A percentile compares a stretch with the other conserved stretches of the same genome.
Conservation (phyloP, 2,113 vertebrate species). For the Morone saxatilis region DNA sequence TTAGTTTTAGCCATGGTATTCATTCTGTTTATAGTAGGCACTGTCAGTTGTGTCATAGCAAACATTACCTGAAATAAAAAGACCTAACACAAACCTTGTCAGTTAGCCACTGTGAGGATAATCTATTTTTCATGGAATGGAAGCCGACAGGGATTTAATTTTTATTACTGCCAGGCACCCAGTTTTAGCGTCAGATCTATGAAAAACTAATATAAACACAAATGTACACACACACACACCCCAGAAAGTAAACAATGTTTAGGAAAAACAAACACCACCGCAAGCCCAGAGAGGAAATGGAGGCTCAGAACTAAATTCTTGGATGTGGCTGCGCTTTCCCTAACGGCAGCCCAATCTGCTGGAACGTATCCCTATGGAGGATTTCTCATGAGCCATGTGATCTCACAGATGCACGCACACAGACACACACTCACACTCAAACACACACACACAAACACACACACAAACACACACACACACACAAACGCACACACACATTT, state of each 20-base stretch:
- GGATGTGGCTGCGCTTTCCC: conserved; percentile 73
- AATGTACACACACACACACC: conserved; percentile 39
- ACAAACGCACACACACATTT: no score
- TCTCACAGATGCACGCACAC: conserved; percentile 19
- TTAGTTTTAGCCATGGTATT: conserved; percentile 8
- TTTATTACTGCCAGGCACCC: conserved; percentile 72
- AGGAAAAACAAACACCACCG: conserved; percentile 78
- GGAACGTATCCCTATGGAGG: conserved; percentile 74
- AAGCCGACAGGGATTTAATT: conserved; percentile 71
- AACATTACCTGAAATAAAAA: conserved; percentile 59
- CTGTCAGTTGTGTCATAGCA: conserved; percentile 27
- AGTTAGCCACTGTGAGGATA: conserved; percentile 45
- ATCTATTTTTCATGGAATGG: conserved; percentile 74
- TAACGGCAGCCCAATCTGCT: conserved; percentile 74
- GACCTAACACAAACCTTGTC: conserved; percentile 45
- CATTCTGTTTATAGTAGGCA: conserved; percentile 31
- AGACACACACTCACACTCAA: conserved; percentile 1
- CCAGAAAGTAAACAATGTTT: conserved; percentile 77
- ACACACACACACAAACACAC: conserved; percentile 7
- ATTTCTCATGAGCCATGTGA: conserved; percentile 71
- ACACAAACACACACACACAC: conserved; percentile 23
- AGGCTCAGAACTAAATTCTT: conserved; percentile 77
- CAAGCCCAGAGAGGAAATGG: conserved; percentile 67
- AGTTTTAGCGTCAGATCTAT: conserved; percentile 64
- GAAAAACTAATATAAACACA: conserved; percentile 68